These are phyloP conservation scores for Athalia cordata DNA, from an alignment of 2,888 invertebrate genomes.

Conservation along the genomic window DNA sequence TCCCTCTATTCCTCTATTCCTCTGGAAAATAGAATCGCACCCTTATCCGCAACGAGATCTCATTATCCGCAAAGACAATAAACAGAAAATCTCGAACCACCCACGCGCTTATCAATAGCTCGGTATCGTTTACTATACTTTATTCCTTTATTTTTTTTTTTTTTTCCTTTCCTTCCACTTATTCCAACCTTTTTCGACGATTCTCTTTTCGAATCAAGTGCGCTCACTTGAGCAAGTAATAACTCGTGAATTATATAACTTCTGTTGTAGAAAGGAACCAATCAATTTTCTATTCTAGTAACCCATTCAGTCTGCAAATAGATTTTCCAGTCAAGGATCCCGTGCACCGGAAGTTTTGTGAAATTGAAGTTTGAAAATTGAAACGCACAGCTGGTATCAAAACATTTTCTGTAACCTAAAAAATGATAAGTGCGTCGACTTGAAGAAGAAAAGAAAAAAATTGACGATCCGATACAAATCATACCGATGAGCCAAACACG, in stretches of 20 bases:
- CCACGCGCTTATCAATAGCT: conserved; percentile 11
- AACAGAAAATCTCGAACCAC: conserved; percentile 8
- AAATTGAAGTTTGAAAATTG: no score
- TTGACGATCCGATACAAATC: no score
- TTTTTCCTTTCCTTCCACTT: background rate
- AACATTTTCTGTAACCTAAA: no score
- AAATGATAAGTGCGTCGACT: no score
- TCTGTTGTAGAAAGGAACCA: background rate
- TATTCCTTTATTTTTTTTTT: background rate
- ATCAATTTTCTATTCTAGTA: background rate
- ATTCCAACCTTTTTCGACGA: conserved; percentile 44
- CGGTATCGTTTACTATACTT: background rate
- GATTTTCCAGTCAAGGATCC: no score
- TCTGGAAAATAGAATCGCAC: background rate
- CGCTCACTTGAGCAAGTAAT: conserved; percentile 17
- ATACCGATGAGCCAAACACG: no score
- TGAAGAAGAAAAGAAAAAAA: no score
- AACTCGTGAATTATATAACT: background rate
- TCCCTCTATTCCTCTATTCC: background rate
- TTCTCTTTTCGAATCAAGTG: background rate
- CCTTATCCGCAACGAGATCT: conserved; percentile 27
- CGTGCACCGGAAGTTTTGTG: no score
- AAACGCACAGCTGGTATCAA: no score
- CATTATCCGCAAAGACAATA: conserved; percentile 32
- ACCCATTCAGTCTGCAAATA: no score